These are phyloP conservation scores for Isoperla grammatica DNA, from an alignment of 2,888 invertebrate genomes.

Conservation along the genomic window DNA sequence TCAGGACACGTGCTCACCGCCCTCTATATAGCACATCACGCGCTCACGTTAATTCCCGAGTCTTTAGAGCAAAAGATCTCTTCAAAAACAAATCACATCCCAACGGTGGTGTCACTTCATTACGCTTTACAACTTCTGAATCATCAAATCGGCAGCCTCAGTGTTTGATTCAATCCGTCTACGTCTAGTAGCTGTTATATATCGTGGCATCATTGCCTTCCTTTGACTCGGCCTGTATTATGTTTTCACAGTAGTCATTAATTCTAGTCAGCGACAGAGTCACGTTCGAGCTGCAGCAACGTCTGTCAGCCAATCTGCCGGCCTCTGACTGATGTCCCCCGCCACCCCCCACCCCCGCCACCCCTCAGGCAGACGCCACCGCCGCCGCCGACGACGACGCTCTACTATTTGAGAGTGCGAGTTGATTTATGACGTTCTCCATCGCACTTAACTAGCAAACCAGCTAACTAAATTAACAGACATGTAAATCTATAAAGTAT, in stretches of 20 bases:
- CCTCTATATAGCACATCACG: no score
- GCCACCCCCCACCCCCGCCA: neutral
- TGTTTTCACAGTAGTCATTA: constrained; percentile 16
- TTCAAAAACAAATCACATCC: no score
- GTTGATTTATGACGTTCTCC: constrained; percentile 20
- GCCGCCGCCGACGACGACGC: constrained; percentile 1
- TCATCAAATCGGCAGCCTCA: no score
- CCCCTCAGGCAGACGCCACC: neutral
- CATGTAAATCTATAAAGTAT: no score
- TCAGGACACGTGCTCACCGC: no score
- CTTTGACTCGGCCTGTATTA: constrained; percentile 8
- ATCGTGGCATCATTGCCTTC: constrained; percentile 4
- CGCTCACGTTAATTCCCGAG: no score
- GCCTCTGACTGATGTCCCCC: constrained; percentile 12
- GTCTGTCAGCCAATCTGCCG: constrained; percentile 1
- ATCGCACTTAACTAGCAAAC: constrained; percentile 6
- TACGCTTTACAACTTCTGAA: no score
- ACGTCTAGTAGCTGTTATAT: neutral
- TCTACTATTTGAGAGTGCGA: constrained; percentile 10
- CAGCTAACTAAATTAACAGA: no score
- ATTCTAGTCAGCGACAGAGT: constrained; percentile 11
- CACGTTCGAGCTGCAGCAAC: neutral
- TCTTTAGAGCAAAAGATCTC: no score
- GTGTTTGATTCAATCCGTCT: no score
- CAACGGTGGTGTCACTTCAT: no score